Evolutionary conservation across 2,888 invertebrate species (phyloP), one percentile per base, ranked within the genome.

Genomic region (Phragmatobia fuliginosa): DNA sequence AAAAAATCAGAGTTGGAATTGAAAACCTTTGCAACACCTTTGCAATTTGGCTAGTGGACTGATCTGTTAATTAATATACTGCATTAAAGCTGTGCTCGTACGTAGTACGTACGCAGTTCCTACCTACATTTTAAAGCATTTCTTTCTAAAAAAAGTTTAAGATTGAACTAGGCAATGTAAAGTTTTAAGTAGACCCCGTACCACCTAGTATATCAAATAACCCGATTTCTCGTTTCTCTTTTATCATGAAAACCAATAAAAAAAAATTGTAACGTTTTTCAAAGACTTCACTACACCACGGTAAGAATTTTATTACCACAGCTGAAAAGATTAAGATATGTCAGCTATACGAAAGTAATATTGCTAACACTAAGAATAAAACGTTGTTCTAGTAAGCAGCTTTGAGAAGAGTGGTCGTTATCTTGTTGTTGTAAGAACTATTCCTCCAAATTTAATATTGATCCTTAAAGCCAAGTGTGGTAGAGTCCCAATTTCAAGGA

Each of bases 401-500:
- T 31, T 28, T 41, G 38, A 25, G 56, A 28, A 56, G 56, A 41
- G 56, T 56, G 31, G 28, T 62, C 31, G 7, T 41, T 38, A 28
- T 62, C n/a, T 41, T 62, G 28, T 41, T 36, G 28, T 62, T 62
- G 41, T 21, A 41, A 28, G 62, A 41, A 41, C 41, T 62, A 41
- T 62, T 41, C 16, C 56, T 25, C 18, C 38, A 16, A 7, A 18
- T 41, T 28, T 11, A 21, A 31, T 41, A 62, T 21, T 62, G 21
- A 7, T 31, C 31, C 62, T 41, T 41, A 41, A 31, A 5, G 1
- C 10, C 11, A n/a, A 41, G 1, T 1, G 4, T 0, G 1, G 18
- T 41, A 62, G 10, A 41, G 41, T 62, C 18, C 31, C 41, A 41
- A 62, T 62, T 62, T 10, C 28, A 41, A 31, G 10, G 16, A 16